Evolutionary conservation across 2,113 vertebrate genomes (phyloP).

Genomic region (Psephotus haematonotus): DNA sequence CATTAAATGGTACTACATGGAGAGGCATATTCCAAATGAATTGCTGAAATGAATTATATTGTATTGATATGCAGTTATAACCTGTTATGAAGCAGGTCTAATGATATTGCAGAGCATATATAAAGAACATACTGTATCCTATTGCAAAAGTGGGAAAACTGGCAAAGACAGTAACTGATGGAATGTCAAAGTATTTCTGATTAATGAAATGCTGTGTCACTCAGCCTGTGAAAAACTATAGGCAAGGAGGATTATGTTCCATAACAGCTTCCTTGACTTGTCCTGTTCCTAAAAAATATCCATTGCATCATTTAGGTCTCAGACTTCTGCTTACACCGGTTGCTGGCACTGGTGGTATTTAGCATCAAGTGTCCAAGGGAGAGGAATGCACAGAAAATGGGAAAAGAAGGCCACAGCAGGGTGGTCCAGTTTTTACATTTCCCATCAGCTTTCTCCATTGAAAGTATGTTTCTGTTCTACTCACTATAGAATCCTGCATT

Average conservation of each 20-base stretch:
- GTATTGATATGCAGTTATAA: too few species aligned
- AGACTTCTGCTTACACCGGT: not conserved
- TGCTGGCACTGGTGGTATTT: not conserved
- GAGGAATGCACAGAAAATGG: not conserved
- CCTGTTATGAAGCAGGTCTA: not conserved
- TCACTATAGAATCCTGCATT: not conserved
- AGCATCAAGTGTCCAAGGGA: not conserved
- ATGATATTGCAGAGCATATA: not conserved
- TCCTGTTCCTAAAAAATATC: not conserved
- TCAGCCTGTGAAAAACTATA: not conserved
- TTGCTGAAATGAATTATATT: not conserved
- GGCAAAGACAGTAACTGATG: not conserved
- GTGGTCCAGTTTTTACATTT: not conserved
- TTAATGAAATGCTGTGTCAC: not conserved
- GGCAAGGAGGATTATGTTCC: not conserved
- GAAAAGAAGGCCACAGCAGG: not conserved
- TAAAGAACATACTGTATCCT: not conserved
- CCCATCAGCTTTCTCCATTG: not conserved
- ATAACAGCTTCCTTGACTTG: not conserved
- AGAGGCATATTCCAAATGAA: not conserved
- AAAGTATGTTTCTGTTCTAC: not conserved
- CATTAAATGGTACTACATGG: not conserved
- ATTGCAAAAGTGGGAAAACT: not conserved
- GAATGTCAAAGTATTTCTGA: not conserved
- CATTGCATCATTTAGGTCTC: not conserved